phyloP scores from a whole-genome alignment of 2,113 vertebrate species.

The Bettongia penicillata region DNA sequence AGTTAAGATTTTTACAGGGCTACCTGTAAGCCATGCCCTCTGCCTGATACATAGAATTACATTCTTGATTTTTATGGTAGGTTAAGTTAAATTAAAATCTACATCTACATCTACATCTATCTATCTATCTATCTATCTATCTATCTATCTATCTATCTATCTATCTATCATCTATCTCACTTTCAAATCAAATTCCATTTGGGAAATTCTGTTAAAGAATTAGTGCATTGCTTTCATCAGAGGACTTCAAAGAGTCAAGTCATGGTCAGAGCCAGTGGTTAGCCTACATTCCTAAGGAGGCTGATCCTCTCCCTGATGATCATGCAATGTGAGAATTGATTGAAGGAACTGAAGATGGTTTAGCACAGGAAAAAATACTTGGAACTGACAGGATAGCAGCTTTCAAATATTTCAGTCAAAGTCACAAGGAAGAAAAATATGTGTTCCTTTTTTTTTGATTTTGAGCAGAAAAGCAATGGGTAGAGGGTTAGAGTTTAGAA shows the following conservation, averaged over 20 bases:
- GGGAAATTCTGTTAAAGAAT: not conserved
- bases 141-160: no score
- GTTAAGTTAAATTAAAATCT: not conserved
- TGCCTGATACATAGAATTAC: not conserved
- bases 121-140: no score
- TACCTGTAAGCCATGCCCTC: not conserved
- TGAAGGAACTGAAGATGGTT: not conserved
- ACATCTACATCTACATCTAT: no score
- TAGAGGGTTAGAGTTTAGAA: not conserved
- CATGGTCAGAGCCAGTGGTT: not conserved
- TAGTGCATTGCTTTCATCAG: not conserved
- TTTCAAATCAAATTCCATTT: not conserved
- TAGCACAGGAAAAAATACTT: not conserved
- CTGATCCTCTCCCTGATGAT: not conserved
- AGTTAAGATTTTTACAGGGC: not conserved
- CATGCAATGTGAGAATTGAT: not conserved
- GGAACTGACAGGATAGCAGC: not conserved
- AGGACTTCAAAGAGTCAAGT: not conserved
- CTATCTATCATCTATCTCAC: no score
- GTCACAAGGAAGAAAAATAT: not conserved
- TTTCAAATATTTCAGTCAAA: not conserved
- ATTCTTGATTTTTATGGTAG: slow-evolving; percentile 9
- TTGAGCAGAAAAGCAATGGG: not conserved
- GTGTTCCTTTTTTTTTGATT: not conserved
- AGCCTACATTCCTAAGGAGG: not conserved